phyloP scores from a whole-genome alignment of 1,140 invertebrate genomes.

The Liolophura sinensis region DNA sequence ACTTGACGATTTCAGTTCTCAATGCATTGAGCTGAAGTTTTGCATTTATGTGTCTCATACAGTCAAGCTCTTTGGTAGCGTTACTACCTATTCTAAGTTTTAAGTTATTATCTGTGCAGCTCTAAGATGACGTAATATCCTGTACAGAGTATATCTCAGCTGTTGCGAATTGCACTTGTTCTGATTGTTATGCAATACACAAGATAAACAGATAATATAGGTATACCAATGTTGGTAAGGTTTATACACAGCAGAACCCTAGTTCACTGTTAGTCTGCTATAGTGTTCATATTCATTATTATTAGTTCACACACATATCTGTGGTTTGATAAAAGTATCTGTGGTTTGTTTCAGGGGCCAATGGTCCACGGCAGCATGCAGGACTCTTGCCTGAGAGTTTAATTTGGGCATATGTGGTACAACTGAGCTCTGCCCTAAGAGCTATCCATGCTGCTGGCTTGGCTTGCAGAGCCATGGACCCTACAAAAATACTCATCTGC shows the following conservation, averaged over 20 bases:
- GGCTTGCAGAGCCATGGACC: conserved; percentile 77
- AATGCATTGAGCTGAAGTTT: no score
- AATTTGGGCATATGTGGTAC: conserved; percentile 95
- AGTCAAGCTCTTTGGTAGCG: no score
- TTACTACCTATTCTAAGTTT: no score
- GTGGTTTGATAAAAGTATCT: background rate
- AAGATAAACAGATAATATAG: no score
- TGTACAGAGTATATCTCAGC: no score
- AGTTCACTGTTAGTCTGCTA: background rate
- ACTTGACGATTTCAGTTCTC: no score
- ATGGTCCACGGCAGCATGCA: conserved; percentile 47
- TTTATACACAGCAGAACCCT: background rate
- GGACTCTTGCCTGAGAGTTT: conserved; percentile 83
- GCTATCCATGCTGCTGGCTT: conserved; percentile 83
- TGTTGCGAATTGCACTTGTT: no score
- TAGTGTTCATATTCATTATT: conserved; percentile 2
- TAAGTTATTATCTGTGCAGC: no score
- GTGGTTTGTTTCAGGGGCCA: conserved; percentile 18
- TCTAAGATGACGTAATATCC: no score
- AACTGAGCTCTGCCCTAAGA: conserved; percentile 90
- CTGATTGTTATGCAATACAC: no score
- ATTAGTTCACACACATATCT: background rate
- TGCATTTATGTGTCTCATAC: no score
- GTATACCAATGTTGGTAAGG: no score
- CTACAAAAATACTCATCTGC: conserved; percentile 84